Conservation (phyloP, 1,140 invertebrate species). For the Tetragonula clypearis region DNA sequence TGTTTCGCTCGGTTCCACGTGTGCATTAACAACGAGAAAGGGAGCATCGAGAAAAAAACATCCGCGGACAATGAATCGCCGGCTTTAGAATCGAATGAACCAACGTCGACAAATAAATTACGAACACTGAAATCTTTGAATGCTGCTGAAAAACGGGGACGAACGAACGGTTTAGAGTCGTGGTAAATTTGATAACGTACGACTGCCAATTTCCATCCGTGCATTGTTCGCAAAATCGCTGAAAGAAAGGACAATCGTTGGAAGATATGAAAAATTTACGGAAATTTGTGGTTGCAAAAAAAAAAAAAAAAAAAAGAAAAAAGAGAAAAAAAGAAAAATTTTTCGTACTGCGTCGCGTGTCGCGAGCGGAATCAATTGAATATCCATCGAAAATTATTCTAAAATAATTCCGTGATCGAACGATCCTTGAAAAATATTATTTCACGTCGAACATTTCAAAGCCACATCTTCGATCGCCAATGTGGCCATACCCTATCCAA, state of each 20-base stretch:
- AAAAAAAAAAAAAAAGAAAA: not conserved
- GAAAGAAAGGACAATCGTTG: not conserved
- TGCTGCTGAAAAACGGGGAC: not conserved
- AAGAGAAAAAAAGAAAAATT: not conserved
- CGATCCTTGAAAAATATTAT: not conserved
- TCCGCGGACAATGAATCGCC: not conserved
- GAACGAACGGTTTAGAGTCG: not conserved
- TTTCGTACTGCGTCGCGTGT: not conserved
- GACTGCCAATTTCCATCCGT: not conserved
- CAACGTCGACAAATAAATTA: not conserved
- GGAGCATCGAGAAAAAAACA: not conserved
- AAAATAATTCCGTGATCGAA: not conserved
- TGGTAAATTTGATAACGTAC: not conserved
- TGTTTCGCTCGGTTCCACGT: not conserved
- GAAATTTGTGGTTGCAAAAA: not conserved
- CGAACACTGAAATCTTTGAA: not conserved
- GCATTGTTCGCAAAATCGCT: not conserved
- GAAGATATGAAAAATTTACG: too few species aligned
- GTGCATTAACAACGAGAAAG: not conserved
- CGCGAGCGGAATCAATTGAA: not conserved
- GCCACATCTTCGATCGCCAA: not conserved
- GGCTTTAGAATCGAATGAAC: not conserved
- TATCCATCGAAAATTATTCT: not conserved
- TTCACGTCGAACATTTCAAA: not conserved
- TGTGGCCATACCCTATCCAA: not conserved